A percentile compares a stretch with the other conserved stretches of the same genome.
Evolutionary conservation across 2,888 invertebrate species (phyloP).

Genomic region (Chydorus sphaericus): DNA sequence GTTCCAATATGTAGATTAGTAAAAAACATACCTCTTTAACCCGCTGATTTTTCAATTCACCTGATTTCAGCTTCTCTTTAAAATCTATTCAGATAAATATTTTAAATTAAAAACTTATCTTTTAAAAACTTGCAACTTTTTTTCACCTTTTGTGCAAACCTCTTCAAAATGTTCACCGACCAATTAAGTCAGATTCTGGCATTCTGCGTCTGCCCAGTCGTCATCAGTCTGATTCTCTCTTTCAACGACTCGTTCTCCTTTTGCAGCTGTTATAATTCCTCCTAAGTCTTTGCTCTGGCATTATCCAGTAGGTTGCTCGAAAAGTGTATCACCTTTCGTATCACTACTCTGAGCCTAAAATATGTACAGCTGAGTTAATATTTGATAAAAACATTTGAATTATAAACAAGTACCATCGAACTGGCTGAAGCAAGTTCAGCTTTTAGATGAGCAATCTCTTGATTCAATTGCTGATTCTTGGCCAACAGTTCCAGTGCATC

Average conservation of each 20-base stretch:
- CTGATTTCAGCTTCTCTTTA: conserved; percentile 44
- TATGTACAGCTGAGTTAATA: neutral
- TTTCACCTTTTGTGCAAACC: neutral
- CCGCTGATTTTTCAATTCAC: conserved; percentile 46
- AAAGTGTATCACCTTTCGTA: conserved; percentile 2
- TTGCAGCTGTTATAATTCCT: neutral
- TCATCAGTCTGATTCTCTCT: neutral
- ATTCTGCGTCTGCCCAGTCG: neutral
- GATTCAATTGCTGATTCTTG: neutral
- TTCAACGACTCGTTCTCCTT: conserved; percentile 1
- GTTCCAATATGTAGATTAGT: too few relatives aligned
- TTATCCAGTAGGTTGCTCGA: neutral
- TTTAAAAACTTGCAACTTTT: too few relatives aligned
- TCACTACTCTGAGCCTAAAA: too few relatives aligned
- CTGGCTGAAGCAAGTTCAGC: too few relatives aligned
- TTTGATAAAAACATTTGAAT: too few relatives aligned
- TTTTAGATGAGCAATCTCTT: neutral
- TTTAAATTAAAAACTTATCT: too few relatives aligned
- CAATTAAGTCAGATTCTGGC: conserved; percentile 3
- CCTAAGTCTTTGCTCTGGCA: neutral
- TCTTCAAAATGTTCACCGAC: conserved; percentile 4
- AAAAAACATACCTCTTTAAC: too few relatives aligned
- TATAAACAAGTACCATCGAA: too few relatives aligned
- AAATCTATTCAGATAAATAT: conserved; percentile 31
- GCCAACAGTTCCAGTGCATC: neutral